These are phyloP conservation scores for Urosaurus nigricauda DNA, from an alignment of 2,797 vertebrate genomes.

Conservation along the genomic window DNA sequence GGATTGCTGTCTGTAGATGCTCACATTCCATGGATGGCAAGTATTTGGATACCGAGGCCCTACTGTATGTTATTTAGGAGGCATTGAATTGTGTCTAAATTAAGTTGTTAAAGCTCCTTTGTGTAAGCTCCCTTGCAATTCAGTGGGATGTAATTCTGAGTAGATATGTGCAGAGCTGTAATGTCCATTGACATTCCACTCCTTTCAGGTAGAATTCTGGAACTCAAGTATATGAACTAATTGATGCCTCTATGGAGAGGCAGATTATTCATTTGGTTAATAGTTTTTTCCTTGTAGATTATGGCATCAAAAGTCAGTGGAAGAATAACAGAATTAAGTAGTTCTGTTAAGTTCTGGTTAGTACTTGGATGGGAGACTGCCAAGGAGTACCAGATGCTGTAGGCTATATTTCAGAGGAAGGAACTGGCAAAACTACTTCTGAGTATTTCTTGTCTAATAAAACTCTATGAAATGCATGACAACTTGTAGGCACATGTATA, in stretches of 20 bases:
- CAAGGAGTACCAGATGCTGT: too few relatives aligned
- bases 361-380: too few relatives aligned
- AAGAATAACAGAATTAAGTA: background rate
- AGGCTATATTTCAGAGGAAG: too few relatives aligned
- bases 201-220: conserved; percentile 6
- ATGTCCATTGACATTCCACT: conserved; percentile 1
- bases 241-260: conserved; percentile 41
- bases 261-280: background rate
- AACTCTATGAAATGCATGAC: too few relatives aligned
- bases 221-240: fast-evolving
- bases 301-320: background rate
- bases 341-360: too few relatives aligned
- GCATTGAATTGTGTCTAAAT: conserved; percentile 44
- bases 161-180: background rate
- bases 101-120: background rate
- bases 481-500: too few relatives aligned
- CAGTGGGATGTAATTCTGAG: background rate
- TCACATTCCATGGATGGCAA: too few relatives aligned
- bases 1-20: too few relatives aligned
- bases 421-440: too few relatives aligned
- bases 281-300: background rate
- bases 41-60: too few relatives aligned
- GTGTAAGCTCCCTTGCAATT: background rate
- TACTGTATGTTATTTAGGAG: conserved; percentile 34
- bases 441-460: too few relatives aligned